Percentiles rank a stretch among this genome's conserved stretches.
Conservation (phyloP, 2,888 invertebrate genomes). For the Crepidodera aurea region DNA sequence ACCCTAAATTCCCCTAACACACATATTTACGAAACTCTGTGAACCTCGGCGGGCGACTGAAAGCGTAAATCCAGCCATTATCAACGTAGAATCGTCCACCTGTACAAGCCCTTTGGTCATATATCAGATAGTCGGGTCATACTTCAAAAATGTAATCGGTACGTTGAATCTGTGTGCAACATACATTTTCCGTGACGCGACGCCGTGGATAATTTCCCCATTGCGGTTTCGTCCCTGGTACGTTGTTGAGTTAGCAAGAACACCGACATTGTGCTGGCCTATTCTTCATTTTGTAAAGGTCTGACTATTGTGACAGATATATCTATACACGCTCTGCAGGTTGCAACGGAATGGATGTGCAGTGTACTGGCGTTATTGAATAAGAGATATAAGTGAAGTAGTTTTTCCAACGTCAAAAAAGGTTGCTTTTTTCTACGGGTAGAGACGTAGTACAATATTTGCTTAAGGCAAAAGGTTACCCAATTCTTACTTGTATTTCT, state of each 20-base stretch:
- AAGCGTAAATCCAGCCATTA: constrained; percentile 33
- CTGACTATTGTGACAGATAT: not conserved
- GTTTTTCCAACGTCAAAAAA: too few species aligned
- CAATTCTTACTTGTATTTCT: too few species aligned
- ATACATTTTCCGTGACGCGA: constrained; percentile 32
- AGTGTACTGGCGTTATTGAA: too few species aligned
- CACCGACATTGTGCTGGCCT: not conserved
- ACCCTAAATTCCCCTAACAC: not conserved
- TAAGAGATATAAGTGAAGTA: too few species aligned
- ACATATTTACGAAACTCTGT: constrained; percentile 15
- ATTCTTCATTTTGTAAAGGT: not conserved
- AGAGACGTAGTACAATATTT: too few species aligned
- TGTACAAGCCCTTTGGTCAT: constrained; percentile 32
- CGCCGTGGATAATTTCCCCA: constrained; percentile 14
- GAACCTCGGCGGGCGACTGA: constrained; percentile 20
- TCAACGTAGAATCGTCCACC: constrained; percentile 31
- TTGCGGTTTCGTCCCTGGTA: not conserved
- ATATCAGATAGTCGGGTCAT: constrained; percentile 39
- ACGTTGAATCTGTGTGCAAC: constrained; percentile 32
- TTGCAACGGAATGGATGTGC: too few species aligned
- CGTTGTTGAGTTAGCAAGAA: constrained; percentile 10
- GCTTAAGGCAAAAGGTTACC: too few species aligned
- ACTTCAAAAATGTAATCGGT: constrained; percentile 39
- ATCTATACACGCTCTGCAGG: too few species aligned
- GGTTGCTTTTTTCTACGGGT: too few species aligned